phyloP scores from a whole-genome alignment of 2,797 vertebrate species.

The Nasua narica region DNA sequence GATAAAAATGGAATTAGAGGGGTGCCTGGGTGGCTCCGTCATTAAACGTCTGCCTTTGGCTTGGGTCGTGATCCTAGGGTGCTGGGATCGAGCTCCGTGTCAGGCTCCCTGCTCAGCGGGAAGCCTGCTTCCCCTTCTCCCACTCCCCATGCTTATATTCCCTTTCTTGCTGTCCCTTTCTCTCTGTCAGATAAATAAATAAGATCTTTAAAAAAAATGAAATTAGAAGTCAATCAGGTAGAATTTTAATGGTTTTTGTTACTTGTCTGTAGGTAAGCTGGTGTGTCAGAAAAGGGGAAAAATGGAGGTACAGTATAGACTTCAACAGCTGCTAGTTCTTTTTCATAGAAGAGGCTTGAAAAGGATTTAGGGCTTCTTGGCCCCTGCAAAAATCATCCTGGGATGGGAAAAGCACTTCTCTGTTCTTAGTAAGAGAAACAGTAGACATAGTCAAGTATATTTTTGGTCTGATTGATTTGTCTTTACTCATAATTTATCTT shows the following conservation, averaged over 20 bases:
- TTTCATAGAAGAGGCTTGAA: neutral
- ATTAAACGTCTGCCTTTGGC: too few relatives aligned
- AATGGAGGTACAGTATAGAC: neutral
- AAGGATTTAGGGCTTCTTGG: neutral
- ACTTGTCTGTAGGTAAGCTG: neutral
- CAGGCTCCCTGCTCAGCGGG: too few relatives aligned
- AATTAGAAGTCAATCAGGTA: neutral
- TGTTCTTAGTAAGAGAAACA: neutral
- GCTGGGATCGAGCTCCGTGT: too few relatives aligned
- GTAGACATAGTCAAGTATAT: neutral
- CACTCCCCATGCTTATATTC: too few relatives aligned
- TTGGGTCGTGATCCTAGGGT: too few relatives aligned
- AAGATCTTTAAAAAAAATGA: neutral
- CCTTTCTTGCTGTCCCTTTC: too few relatives aligned
- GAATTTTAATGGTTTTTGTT: neutral
- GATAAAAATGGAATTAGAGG: neutral
- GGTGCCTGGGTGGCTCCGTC: too few relatives aligned
- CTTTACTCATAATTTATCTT: neutral
- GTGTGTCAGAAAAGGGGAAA: neutral
- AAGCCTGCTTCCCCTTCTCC: too few relatives aligned
- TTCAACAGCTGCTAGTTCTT: neutral
- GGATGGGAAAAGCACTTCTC: neutral
- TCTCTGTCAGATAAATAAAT: too few relatives aligned
- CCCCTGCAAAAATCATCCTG: neutral
- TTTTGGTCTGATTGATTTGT: conserved; percentile 1